Evolutionary conservation across 1,140 invertebrate species (phyloP).

Genomic region (Drosophila pachea): DNA sequence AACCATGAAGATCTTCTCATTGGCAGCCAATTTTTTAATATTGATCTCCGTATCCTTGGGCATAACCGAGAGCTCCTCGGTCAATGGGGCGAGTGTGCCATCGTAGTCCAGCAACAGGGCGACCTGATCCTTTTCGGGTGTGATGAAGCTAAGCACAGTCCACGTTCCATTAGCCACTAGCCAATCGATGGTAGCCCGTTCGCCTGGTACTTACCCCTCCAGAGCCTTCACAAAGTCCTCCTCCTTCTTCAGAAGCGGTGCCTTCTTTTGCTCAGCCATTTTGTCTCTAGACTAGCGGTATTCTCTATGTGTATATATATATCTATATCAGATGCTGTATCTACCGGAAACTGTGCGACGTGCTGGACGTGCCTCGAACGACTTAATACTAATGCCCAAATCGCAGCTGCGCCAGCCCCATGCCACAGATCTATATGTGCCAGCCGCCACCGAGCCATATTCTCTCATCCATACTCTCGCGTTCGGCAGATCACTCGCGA

Average conservation of each 20-base stretch:
- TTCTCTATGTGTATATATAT: conserved; percentile 9
- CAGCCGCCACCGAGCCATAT: background rate
- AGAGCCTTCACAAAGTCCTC: conserved; percentile 77
- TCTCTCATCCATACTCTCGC: background rate
- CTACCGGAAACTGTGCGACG: conserved; percentile 69
- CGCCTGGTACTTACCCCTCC: conserved; percentile 60
- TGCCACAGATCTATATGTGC: conserved; percentile 49
- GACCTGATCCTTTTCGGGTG: conserved; percentile 72
- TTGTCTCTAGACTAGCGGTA: conserved; percentile 18
- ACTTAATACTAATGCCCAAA: conserved; percentile 74
- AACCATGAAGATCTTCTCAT: conserved; percentile 91
- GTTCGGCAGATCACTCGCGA: background rate
- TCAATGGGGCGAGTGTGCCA: conserved; percentile 92
- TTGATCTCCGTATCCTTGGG: conserved; percentile 91
- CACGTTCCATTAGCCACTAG: background rate
- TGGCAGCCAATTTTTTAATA: conserved; percentile 88
- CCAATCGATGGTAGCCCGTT: background rate
- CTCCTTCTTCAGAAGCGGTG: conserved; percentile 74
- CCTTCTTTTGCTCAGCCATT: conserved; percentile 79
- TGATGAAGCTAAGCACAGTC: conserved; percentile 62
- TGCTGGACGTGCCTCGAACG: conserved; percentile 75
- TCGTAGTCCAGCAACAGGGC: conserved; percentile 93
- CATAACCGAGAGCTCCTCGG: conserved; percentile 90
- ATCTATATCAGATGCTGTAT: conserved; percentile 48
- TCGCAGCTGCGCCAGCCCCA: conserved; percentile 46